phyloP scores from a whole-genome alignment of 2,888 invertebrate species.

The Ennomos fuscantarius region DNA sequence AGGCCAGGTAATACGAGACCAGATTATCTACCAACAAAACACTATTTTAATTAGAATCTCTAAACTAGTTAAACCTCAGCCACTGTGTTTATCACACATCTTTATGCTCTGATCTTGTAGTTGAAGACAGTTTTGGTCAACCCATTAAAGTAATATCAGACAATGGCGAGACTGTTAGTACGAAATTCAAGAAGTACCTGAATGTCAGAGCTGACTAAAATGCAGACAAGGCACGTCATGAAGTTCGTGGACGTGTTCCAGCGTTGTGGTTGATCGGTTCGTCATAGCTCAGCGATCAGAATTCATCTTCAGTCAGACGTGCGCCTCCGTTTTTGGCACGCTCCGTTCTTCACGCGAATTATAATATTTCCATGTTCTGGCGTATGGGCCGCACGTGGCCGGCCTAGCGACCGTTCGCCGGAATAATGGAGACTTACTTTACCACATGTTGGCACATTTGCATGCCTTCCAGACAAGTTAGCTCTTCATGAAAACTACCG shows the following conservation, averaged over 20 bases:
- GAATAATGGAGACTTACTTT: constrained; percentile 53
- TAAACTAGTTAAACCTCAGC: too few relatives aligned
- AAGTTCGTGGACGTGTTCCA: constrained; percentile 41
- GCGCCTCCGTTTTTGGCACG: constrained; percentile 64
- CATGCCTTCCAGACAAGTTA: constrained; percentile 37
- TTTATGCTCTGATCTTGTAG: too few relatives aligned
- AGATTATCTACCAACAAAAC: too few relatives aligned
- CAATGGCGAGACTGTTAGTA: not conserved
- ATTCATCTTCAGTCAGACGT: constrained; percentile 56
- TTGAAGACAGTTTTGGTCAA: not conserved
- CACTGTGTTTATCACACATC: too few relatives aligned
- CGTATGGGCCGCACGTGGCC: constrained; percentile 66
- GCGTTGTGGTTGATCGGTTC: constrained; percentile 48
- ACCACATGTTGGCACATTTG: constrained; percentile 56
- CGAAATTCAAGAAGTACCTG: constrained; percentile 2
- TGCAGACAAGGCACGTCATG: constrained; percentile 39
- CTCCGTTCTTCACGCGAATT: constrained; percentile 56
- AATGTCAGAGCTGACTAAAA: constrained; percentile 10
- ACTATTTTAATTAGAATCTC: too few relatives aligned
- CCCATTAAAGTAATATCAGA: not conserved
- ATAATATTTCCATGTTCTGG: constrained; percentile 63
- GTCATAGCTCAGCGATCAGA: constrained; percentile 57
- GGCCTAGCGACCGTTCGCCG: constrained; percentile 50
- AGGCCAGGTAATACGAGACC: too few relatives aligned
- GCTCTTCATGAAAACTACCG: not conserved